phyloP scores from a whole-genome alignment of 2,113 vertebrate genomes.

The Tragelaphus buxtoni region DNA sequence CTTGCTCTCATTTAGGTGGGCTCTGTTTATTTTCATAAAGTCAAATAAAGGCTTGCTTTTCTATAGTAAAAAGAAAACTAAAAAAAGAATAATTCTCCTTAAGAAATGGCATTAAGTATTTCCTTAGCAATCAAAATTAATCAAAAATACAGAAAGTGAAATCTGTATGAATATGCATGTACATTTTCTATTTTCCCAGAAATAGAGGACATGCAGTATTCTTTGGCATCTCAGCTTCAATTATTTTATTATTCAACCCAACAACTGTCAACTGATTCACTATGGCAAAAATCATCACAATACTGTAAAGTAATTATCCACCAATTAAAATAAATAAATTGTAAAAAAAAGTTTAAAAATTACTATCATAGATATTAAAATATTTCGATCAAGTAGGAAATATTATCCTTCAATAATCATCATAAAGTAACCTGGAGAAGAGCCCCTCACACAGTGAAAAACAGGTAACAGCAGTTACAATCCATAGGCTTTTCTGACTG shows the following conservation, averaged over 20 bases:
- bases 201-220: slow-evolving; percentile 6
- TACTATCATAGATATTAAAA: too few relatives aligned
- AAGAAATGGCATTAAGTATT: background rate
- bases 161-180: background rate
- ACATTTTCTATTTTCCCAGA: slow-evolving; percentile 19
- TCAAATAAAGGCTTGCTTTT: slow-evolving; percentile 13
- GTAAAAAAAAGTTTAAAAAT: too few relatives aligned
- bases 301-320: too few relatives aligned
- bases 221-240: background rate
- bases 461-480: background rate
- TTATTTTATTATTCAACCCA: too few relatives aligned
- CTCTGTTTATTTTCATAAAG: slow-evolving; percentile 12
- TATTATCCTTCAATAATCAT: background rate
- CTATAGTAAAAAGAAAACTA: slow-evolving; percentile 1
- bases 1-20: background rate
- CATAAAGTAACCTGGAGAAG: background rate
- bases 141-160: background rate
- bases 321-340: too few relatives aligned
- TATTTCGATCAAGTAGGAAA: background rate
- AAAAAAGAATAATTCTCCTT: background rate
- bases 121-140: slow-evolving; percentile 37
- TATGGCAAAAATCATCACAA: too few relatives aligned
- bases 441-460: background rate
- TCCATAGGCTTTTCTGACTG: background rate
- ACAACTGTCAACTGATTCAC: too few relatives aligned